Evolutionary conservation across 2,797 vertebrate species (phyloP).

Genomic region (Tinamus major): DNA sequence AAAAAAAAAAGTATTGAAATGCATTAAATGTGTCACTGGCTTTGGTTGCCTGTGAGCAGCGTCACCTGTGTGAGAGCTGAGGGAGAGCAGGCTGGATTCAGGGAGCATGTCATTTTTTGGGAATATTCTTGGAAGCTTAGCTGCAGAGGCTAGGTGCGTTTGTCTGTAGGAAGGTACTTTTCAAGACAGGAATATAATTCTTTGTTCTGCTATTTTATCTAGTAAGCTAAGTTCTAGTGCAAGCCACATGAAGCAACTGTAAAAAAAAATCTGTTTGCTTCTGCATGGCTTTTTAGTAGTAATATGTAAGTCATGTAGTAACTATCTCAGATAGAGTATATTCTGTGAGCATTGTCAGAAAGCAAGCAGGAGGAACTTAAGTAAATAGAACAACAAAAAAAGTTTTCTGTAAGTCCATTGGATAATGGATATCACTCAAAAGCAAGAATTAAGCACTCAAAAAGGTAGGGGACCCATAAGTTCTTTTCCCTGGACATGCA

Average conservation of each 20-base stretch:
- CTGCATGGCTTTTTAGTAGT: background rate
- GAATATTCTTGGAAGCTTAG: fast-evolving
- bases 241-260: too few relatives aligned
- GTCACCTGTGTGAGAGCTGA: background rate
- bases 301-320: fast-evolving
- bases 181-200: background rate
- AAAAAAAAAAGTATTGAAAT: fast-evolving
- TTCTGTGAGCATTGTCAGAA: background rate
- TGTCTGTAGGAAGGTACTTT: fast-evolving
- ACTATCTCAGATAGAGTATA: background rate
- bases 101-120: fast-evolving
- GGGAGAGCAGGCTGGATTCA: background rate
- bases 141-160: fast-evolving
- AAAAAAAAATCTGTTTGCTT: background rate
- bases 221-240: background rate
- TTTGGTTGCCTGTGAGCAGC: fast-evolving
- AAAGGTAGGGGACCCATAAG: fast-evolving
- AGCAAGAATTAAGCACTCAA: fast-evolving
- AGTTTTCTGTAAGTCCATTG: fast-evolving
- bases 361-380: background rate
- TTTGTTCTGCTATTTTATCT: background rate
- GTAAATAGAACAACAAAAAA: fast-evolving
- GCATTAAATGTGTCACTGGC: fast-evolving
- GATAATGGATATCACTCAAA: fast-evolving
- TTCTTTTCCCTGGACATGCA: fast-evolving